Base-by-base conservation (phyloP, 2,888 invertebrate genomes). In the Diarsia rubi region DNA sequence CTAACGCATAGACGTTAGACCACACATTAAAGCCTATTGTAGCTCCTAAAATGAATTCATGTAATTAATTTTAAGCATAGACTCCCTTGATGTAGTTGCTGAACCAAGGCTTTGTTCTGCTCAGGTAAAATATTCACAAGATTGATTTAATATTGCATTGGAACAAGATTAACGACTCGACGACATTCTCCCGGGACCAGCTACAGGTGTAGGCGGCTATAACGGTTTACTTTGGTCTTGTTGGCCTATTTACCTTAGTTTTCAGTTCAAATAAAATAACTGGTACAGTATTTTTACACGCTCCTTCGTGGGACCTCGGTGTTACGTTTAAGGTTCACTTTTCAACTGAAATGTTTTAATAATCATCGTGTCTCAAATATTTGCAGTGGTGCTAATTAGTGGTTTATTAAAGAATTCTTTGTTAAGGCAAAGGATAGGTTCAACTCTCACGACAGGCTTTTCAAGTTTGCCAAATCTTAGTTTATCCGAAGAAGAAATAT, bases 161-260 rank as follows among this genome's bases (percentile, higher is more conserved):
- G 27, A 44, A 73, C 72, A 71, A 82, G 80, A 82, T 82, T 66
- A 75, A 81, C 76, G 64, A 76, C 66, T 64, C 68, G 52, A 60
- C 59, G 69, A 69, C 72, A 70, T 65, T 81, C 72, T 81, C 73
- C 65, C n/a, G 74, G 69, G 73, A 76, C 8, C 62, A 83, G 59
- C 44, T 69, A 76, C 78, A 81, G 79, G 77, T 78, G 75, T 78
- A 76, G 78, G 75, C 69, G 78, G 68, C 59, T 37, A 68, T 79
- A 73, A 70, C 65, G 49, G 75, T 81, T 76, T 63, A 54, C 31
- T 69, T 54, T 60, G 65, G 62, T 52, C 27, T 73, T 45, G 62
- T n/a, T 81, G 54, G 64, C 54, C 54, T 60, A 45, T 83, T 75
- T 63, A 65, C 54, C 57, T 78, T 57, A 0, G 63, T 71, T 79